phyloP scores from a whole-genome alignment of 2,888 invertebrate genomes.

The Leptopilina myrica region DNA sequence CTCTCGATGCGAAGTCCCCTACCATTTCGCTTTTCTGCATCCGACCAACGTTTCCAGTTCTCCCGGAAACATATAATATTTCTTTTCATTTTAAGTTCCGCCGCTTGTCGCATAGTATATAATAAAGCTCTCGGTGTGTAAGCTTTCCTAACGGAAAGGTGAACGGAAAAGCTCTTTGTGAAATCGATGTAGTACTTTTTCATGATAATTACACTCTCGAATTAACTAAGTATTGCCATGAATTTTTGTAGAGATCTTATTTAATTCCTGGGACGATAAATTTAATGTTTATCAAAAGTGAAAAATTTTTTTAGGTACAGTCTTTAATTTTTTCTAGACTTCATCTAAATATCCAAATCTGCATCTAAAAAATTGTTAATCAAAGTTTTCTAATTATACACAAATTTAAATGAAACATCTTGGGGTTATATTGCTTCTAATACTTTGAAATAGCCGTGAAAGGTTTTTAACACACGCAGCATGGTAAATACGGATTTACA shows the following conservation, averaged over 20 bases:
- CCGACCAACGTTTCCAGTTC: slow-evolving; percentile 47
- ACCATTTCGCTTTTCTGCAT: slow-evolving; percentile 52
- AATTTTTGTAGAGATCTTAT: background rate
- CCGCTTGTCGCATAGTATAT: slow-evolving; percentile 46
- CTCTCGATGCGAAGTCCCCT: slow-evolving; percentile 60
- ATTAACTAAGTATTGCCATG: slow-evolving; percentile 4
- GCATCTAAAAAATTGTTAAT: background rate
- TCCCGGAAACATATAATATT: slow-evolving; percentile 53
- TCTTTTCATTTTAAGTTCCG: slow-evolving; percentile 51
- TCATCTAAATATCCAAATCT: no score
- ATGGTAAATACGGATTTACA: slow-evolving; percentile 56
- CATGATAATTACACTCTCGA: background rate
- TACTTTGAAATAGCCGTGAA: background rate
- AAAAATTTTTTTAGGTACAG: no score
- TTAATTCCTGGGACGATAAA: background rate
- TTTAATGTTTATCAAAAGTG: background rate
- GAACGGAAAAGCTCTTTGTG: slow-evolving; percentile 26
- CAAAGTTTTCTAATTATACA: background rate
- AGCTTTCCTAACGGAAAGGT: slow-evolving; percentile 24
- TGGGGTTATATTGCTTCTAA: background rate
- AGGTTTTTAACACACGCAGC: slow-evolving; percentile 17
- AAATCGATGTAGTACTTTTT: slow-evolving; percentile 21
- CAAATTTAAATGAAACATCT: background rate
- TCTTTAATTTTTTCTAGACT: no score
- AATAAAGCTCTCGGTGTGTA: slow-evolving; percentile 41